Evolutionary conservation across 2,888 invertebrate genomes (phyloP), one percentile per base, ranked within the genome.

Genomic region (Uropetala carovei): DNA sequence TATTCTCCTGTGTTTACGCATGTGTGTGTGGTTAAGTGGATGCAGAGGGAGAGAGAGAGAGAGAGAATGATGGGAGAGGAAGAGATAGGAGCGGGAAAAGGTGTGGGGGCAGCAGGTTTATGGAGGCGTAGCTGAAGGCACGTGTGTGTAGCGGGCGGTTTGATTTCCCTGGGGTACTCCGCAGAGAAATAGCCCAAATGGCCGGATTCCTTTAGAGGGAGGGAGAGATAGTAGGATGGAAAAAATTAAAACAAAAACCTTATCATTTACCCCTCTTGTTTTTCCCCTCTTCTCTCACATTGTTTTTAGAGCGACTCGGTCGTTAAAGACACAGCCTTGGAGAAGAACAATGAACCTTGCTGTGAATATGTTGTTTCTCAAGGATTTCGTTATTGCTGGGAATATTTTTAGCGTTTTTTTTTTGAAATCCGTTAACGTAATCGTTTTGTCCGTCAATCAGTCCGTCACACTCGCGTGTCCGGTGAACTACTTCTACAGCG

Each of bases 81-180:
- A n/a, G n/a, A n/a, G n/a, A n/a, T n/a, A n/a, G 43, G 58, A 22
- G 2, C 10, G 43, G 57, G 83, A 43, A 1, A 56, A 56, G 5
- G n/a, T 5, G 14, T 18, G 4, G 56, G n/a, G n/a, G n/a, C n/a
- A n/a, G 56, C 43, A 43, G 43, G 83, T 83, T n/a, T 3, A 27
- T 30, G 43, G 43, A 43, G 43, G 43, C 43, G 43, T 3, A 43
- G 43, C 43, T 43, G 5, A 43, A 43, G 43, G 43, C 82, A 9
- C n/a, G n/a, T 22, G 83, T 56, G 83, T 57, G 83, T 83, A 57
- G 60, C 60, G 27, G n/a, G 43, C 43, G 89, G 89, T 89, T 60
- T 89, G 89, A 89, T 89, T 89, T 89, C 89, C 89, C 89, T 4
- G 18, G 89, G 64, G 89, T 10, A 43, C 89, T 43, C 89, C 64